phyloP scores from a whole-genome alignment of 2,888 invertebrate genomes.

The Tineola bisselliella region DNA sequence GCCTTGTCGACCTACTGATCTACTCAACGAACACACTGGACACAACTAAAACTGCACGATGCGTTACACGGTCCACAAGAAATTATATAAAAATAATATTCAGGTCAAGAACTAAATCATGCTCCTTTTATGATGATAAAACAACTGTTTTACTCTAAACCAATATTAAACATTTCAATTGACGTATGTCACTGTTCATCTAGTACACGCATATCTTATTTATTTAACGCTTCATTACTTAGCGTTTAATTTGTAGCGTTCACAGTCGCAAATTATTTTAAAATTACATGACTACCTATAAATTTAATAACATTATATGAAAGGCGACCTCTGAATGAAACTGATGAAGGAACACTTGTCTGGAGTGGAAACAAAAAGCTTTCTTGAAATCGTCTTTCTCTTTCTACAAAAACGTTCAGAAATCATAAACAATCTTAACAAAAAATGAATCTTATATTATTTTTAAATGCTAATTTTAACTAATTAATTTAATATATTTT shows the following conservation, averaged over 20 bases:
- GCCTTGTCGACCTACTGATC: constrained; percentile 9
- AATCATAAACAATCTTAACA: too few species aligned
- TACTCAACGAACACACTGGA: neutral
- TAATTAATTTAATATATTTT: too few species aligned
- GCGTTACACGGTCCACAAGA: neutral
- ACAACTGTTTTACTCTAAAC: neutral
- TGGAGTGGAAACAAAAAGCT: neutral
- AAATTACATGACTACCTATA: neutral
- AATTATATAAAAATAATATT: neutral
- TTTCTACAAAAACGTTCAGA: neutral
- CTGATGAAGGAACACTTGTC: neutral
- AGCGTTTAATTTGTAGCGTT: neutral
- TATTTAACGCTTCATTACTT: neutral
- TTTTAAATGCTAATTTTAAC: too few species aligned
- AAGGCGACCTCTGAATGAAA: neutral
- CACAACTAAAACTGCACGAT: neutral
- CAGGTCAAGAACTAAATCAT: neutral
- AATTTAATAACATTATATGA: neutral
- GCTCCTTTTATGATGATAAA: neutral
- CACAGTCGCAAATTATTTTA: neutral
- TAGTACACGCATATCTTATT: neutral
- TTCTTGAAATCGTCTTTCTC: neutral
- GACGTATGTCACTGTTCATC: neutral
- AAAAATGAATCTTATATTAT: neutral
- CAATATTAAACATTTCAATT: neutral